phyloP scores from a whole-genome alignment of 2,113 vertebrate species.

The Rhabdornis inornatus region DNA sequence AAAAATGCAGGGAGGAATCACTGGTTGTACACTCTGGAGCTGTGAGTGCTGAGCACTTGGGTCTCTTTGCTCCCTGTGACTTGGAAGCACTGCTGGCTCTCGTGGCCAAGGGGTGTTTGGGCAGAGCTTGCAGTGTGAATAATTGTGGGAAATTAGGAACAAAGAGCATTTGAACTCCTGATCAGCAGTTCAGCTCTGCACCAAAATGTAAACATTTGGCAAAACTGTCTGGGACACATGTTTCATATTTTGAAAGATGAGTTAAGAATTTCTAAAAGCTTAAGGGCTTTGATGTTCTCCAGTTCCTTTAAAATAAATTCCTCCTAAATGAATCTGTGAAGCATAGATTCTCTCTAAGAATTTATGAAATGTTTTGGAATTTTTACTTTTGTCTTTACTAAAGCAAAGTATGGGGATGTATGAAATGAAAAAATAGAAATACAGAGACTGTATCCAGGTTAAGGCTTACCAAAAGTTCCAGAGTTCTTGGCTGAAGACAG shows the following conservation, averaged over 20 bases:
- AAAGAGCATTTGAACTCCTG: conserved; percentile 66
- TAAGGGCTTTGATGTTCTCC: conserved; percentile 56
- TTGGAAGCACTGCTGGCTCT: background rate
- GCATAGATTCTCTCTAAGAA: background rate
- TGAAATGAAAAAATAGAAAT: background rate
- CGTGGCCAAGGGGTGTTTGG: conserved; percentile 6
- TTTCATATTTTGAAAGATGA: conserved; percentile 55
- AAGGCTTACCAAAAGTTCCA: background rate
- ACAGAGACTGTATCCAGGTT: background rate
- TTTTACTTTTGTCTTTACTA: background rate
- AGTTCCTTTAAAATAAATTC: conserved; percentile 17
- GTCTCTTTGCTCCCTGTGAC: background rate
- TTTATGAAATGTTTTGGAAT: background rate
- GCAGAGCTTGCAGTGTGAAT: conserved; percentile 13
- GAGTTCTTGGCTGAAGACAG: background rate
- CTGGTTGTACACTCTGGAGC: accelerated
- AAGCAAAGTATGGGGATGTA: background rate
- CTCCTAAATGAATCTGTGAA: conserved; percentile 15
- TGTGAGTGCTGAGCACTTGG: background rate
- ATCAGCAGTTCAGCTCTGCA: conserved; percentile 68
- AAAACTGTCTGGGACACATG: conserved; percentile 40
- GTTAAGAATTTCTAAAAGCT: conserved; percentile 7
- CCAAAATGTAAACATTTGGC: conserved; percentile 70
- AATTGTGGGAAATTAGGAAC: conserved; percentile 62
- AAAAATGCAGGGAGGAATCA: background rate